Conservation (phyloP, 2,888 invertebrate genomes). For the Lasiommata megera region DNA sequence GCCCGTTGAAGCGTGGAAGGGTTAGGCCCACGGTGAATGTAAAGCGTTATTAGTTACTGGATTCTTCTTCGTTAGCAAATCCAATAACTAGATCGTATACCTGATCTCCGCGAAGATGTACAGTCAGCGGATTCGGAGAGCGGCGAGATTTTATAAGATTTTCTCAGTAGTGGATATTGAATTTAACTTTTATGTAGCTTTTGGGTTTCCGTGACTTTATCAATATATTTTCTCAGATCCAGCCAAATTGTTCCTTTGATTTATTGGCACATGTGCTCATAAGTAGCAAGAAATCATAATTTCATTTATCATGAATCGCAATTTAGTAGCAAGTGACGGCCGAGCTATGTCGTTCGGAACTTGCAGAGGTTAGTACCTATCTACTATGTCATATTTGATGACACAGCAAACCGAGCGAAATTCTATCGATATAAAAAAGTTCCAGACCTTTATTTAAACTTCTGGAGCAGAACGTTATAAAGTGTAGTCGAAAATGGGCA, state of each 20-base stretch:
- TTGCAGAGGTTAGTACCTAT: too few species aligned
- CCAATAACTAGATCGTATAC: slow-evolving; percentile 1
- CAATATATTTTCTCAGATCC: too few species aligned
- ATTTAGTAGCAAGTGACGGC: too few species aligned
- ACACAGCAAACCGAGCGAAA: neutral
- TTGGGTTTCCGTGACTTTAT: neutral
- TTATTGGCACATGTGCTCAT: too few species aligned
- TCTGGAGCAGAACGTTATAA: neutral
- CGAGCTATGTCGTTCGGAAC: too few species aligned
- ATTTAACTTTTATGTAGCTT: neutral
- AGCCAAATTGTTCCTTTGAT: too few species aligned
- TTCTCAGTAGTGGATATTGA: slow-evolving; percentile 1
- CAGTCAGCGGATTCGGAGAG: neutral
- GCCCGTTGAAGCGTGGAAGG: slow-evolving; percentile 1
- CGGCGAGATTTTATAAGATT: neutral
- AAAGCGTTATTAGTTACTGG: slow-evolving; percentile 10
- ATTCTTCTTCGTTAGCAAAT: slow-evolving; percentile 14
- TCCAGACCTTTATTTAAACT: slow-evolving; percentile 1
- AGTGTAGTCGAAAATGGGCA: slow-evolving; percentile 14
- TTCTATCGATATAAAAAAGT: neutral
- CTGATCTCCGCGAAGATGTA: neutral
- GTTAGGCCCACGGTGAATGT: slow-evolving; percentile 8
- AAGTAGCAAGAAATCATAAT: too few species aligned
- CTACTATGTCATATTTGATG: neutral
- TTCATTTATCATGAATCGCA: too few species aligned